Evolutionary conservation across 23 tunicate genomes (phyloP), one percentile per base, ranked within the genome.

Genomic region (Corella eumyota): DNA sequence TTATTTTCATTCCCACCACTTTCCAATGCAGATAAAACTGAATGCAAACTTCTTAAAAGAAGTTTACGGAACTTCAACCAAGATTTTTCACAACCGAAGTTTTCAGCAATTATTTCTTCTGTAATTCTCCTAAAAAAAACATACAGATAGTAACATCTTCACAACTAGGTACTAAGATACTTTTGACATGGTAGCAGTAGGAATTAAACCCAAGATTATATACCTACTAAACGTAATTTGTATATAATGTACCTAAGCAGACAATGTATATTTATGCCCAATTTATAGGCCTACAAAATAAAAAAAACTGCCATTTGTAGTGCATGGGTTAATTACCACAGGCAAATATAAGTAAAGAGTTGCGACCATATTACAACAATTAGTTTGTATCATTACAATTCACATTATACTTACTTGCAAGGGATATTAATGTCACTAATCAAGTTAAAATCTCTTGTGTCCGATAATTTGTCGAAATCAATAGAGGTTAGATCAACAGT

Each of bases 61-160:
- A 84, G 36, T 36, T 84, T 83, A 0, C 94, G 94, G 44, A 75
- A 84, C 15, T 62, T 52, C 0, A 84, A 62, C 83, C 83, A 84
- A 1, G 9, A 25, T 56, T 76, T 75, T 30, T 84, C 83, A 6
- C 61, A 66, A 1, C 24, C 52, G 32, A 84, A 84, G 40, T 73
- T 84, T 36, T 34, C 57, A 1, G 44, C 47, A 0, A 67, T 58
- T 25, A 56, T 25, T 17, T 34, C 69, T 3, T 75, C 34, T 0
- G 52, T 64, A 1, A 70, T 23, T 32, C 62, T 68, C 62, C 94
- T 84, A 64, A n/a, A 31, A 40, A 40, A 40, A 40, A 40, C 48
- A 11, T 40, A 11, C 11, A 40, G 15, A 40, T 9, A 40, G 15
- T 40, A 40, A 9, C 15, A 9, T 40, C 48, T 15, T 40, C 15